Percentiles rank a stretch among this genome's conserved stretches.
phyloP scores from a whole-genome alignment of 2,113 vertebrate species.

The Dissostichus mawsoni region DNA sequence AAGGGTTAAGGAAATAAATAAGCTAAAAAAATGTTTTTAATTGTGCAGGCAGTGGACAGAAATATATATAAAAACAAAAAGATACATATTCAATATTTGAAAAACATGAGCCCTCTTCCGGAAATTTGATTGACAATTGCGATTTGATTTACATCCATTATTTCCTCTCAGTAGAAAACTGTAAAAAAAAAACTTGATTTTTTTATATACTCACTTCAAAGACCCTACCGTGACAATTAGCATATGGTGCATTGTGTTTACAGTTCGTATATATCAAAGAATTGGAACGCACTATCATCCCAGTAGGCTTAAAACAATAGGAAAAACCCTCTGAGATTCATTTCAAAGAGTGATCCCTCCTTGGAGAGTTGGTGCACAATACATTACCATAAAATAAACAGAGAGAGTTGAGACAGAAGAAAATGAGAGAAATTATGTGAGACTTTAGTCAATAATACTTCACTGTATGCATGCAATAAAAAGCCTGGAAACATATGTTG shows the following conservation, averaged over 20 bases:
- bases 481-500: constrained; percentile 3
- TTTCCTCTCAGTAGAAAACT: neutral
- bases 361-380: constrained; percentile 4
- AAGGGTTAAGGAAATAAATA: neutral
- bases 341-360: constrained; percentile 6
- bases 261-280: neutral
- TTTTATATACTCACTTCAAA: neutral
- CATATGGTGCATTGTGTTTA: neutral
- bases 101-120: neutral
- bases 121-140: neutral
- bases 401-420: neutral
- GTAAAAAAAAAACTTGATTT: too few species aligned
- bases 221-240: neutral
- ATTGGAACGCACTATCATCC: neutral
- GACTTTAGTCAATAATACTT: constrained; percentile 4
- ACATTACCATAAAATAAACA: constrained; percentile 31
- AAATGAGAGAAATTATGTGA: neutral
- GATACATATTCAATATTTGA: neutral
- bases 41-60: neutral
- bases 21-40: neutral
- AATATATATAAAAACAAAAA: neutral
- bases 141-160: neutral
- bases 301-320: constrained; percentile 2
- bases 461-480: constrained; percentile 28
- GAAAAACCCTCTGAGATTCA: constrained; percentile 5